phyloP scores from a whole-genome alignment of 2,888 invertebrate genomes.

The Apomyelois bistriatella region DNA sequence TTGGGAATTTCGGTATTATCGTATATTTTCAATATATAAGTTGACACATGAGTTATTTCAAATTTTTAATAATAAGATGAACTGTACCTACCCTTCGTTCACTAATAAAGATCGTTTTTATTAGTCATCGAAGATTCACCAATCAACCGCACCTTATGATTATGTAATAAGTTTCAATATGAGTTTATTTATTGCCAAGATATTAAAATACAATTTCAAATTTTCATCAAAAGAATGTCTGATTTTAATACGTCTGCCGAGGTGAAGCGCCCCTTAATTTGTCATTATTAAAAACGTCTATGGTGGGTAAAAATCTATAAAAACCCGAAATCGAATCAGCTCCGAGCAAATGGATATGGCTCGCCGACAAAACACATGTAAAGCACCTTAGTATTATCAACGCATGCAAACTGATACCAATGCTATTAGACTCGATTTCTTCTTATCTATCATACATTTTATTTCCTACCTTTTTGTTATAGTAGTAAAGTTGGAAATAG shows the following conservation, averaged over 20 bases:
- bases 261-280: slow-evolving; percentile 9
- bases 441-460: not conserved
- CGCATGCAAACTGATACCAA: slow-evolving; percentile 8
- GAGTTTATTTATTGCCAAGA: too few species aligned
- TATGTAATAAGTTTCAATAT: too few species aligned
- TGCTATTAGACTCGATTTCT: not conserved
- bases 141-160: too few species aligned
- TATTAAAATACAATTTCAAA: too few species aligned
- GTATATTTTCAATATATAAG: too few species aligned
- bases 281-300: slow-evolving; percentile 22
- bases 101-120: too few species aligned
- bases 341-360: slow-evolving; percentile 67
- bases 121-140: too few species aligned
- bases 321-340: slow-evolving; percentile 62
- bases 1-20: too few species aligned
- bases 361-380: slow-evolving; percentile 71
- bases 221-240: slow-evolving; percentile 29
- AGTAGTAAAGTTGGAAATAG: slow-evolving; percentile 24
- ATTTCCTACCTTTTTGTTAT: slow-evolving; percentile 16
- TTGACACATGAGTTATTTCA: too few species aligned
- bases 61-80: too few species aligned
- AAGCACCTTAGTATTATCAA: slow-evolving; percentile 45
- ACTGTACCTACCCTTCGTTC: too few species aligned
- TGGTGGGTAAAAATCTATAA: slow-evolving; percentile 37
- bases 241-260: slow-evolving; percentile 19